Conservation (phyloP, 2,888 invertebrate species). For the Liodrosophila aerea region DNA sequence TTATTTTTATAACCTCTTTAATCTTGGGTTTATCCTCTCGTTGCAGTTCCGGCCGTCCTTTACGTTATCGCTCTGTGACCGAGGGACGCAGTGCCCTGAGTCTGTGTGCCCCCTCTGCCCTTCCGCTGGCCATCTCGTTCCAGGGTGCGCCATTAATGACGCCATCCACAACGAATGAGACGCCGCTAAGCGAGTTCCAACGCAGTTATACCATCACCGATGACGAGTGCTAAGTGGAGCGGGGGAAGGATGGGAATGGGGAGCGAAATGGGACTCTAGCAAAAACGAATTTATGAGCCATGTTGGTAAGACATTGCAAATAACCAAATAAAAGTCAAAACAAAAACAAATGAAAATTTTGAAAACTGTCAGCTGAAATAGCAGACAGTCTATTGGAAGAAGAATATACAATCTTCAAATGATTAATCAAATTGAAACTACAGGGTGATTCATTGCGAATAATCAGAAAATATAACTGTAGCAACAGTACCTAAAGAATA, state of each 20-base stretch:
- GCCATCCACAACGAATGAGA: conserved; percentile 80
- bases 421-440: conserved; percentile 31
- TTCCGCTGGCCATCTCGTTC: conserved; percentile 89
- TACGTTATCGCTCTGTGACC: conserved; percentile 88
- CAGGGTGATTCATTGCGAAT: conserved; percentile 46
- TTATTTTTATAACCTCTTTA: too few species aligned
- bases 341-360: neutral
- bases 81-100: conserved; percentile 88
- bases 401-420: conserved; percentile 16
- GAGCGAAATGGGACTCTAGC: conserved; percentile 6
- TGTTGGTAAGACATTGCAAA: conserved; percentile 19
- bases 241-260: neutral
- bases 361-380: too few species aligned
- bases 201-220: conserved; percentile 81
- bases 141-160: conserved; percentile 85
- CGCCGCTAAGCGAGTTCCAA: conserved; percentile 82
- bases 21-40: conserved; percentile 2
- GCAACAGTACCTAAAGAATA: conserved; percentile 1
- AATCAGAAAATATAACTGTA: conserved; percentile 17
- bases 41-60: conserved; percentile 87
- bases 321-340: conserved; percentile 5
- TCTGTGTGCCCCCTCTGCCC: conserved; percentile 88
- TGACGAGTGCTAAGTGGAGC: conserved; percentile 79
- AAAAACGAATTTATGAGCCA: conserved; percentile 46
- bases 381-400: too few species aligned